Base-by-base conservation (phyloP, 1,140 invertebrate species). In the Maconellicoccus hirsutus region DNA sequence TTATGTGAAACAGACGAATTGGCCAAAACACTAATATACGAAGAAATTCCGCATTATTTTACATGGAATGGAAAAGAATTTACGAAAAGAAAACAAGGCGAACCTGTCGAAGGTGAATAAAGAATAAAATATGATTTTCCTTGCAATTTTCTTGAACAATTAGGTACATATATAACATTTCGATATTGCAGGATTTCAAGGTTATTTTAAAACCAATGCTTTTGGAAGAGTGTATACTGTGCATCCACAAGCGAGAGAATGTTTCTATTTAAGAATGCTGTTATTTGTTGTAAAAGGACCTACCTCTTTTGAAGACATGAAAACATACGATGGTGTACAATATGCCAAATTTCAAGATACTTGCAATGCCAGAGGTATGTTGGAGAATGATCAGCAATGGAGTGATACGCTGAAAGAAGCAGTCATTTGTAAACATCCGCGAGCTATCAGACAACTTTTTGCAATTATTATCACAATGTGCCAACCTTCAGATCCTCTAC, bases 381-480 rank as follows among this genome's bases (percentile, higher is more conserved):
- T 74, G 39, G 61, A 75, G 70, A 75, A 77, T 70, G 75, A 81
- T 23, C 66, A 76, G 1, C 79, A 76, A 70, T 77, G 75, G 78
- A 71, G 75, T 74, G 38, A 42, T 71, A 72, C 76, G 59, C 66
- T 81, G 66, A 70, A 59, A 76, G 63, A 77, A 78, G 76, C 78
- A 70, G 71, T 72, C 14, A 74, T 71, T 73, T 72, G 75, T 71
- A 66, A 74, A 72, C 69, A 69, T 75, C 77, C 78, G 74, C 72
- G 76, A 19, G 76, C 81, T 76, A 78, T 83, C 71, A 76, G 78
- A n/a, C n/a, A n/a, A 72, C 77, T 80, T 75, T 81, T 82, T 76
- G 77, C 77, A 33, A 79, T 80, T 61, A 78, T 80, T 74, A 78
- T 71, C 26, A 25, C 1, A 12, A 38, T 22, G 22, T 72, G 61